These are phyloP conservation scores for Drosophila grimshawi DNA, from an alignment of 1,140 invertebrate species.

Conservation along the genomic window DNA sequence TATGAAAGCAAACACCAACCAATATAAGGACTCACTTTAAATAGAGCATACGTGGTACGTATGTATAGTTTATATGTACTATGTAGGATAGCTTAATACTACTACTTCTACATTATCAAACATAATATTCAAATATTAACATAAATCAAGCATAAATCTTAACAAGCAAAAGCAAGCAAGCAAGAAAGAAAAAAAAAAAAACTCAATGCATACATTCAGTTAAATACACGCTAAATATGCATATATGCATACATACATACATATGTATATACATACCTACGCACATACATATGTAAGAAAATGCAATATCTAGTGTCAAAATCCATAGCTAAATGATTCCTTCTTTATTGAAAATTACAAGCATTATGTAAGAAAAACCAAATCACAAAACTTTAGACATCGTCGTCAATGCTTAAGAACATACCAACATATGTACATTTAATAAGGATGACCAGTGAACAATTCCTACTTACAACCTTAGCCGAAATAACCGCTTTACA, in stretches of 20 bases:
- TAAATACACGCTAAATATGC: background rate
- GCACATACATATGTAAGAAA: constrained; percentile 5
- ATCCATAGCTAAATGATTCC: constrained; percentile 14
- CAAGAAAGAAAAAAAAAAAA: background rate
- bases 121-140: constrained; percentile 11
- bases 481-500: background rate
- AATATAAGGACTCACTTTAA: constrained; percentile 18
- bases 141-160: constrained; percentile 7
- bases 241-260: constrained; percentile 7
- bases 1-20: constrained; percentile 26
- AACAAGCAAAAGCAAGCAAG: background rate
- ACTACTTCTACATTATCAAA: constrained; percentile 26
- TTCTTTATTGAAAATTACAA: background rate
- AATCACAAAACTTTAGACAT: background rate
- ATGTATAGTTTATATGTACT: constrained; percentile 15
- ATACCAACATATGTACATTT: constrained; percentile 30
- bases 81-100: constrained; percentile 25
- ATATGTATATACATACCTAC: constrained; percentile 7
- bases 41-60: constrained; percentile 10
- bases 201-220: constrained; percentile 1
- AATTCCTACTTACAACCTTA: constrained; percentile 1
- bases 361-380: constrained; percentile 6
- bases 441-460: constrained; percentile 1
- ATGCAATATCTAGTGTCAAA: constrained; percentile 12
- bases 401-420: constrained; percentile 2